phyloP scores from a whole-genome alignment of 2,797 vertebrate genomes.

The Ptychobarbus kaznakovi region DNA sequence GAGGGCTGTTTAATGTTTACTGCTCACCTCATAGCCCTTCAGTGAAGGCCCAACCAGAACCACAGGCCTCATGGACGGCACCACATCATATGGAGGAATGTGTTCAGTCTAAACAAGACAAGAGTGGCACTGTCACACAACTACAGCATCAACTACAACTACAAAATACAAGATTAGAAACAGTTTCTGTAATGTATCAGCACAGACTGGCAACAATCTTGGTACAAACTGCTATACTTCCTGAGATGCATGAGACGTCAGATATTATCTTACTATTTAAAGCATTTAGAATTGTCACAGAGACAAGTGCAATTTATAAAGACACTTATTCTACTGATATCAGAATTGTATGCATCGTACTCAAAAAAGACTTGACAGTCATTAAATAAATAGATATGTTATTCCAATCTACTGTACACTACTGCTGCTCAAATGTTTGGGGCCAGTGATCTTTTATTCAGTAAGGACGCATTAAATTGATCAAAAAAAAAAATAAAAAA shows the following conservation, averaged over 20 bases:
- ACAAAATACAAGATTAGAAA: background rate
- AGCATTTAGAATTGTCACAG: background rate
- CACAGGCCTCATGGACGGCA: constrained; percentile 96
- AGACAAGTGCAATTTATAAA: background rate
- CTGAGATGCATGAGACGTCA: background rate
- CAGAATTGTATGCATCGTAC: background rate
- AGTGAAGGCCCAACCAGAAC: constrained; percentile 95
- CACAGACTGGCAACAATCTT: background rate
- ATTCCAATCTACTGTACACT: no score
- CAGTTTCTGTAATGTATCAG: background rate
- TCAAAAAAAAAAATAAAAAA: background rate
- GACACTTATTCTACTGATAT: background rate
- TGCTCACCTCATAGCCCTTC: constrained; percentile 93
- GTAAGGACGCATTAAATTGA: background rate
- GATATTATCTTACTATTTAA: background rate
- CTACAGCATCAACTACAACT: background rate
- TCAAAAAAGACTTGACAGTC: background rate
- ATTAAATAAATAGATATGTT: background rate
- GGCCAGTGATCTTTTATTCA: background rate
- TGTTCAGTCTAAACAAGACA: constrained; percentile 81
- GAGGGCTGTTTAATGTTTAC: background rate
- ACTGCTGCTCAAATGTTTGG: background rate
- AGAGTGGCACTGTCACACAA: constrained; percentile 11
- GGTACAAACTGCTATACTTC: background rate
- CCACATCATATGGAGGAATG: constrained; percentile 93